Percentiles rank a stretch among this genome's conserved stretches.
These are phyloP conservation scores for Pseudococcus longispinus DNA, from an alignment of 2,888 invertebrate species.

Conservation along the genomic window DNA sequence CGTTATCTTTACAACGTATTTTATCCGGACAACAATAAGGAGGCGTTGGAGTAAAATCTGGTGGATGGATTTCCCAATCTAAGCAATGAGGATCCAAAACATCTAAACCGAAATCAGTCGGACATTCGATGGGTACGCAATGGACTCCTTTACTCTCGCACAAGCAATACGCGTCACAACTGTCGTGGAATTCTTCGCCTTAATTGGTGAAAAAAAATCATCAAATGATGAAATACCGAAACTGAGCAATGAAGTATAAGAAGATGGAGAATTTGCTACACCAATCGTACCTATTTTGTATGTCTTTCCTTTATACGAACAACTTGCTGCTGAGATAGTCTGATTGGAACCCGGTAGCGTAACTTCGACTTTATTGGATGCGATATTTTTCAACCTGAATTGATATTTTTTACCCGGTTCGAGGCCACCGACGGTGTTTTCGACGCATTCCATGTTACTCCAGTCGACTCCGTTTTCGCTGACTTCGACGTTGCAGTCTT, in stretches of 20 bases:
- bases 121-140: slow-evolving; percentile 82
- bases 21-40: slow-evolving; percentile 84
- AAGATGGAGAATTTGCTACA: background rate
- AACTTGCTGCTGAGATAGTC: slow-evolving; percentile 58
- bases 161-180: slow-evolving; percentile 79
- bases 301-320: slow-evolving; percentile 62
- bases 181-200: slow-evolving; percentile 82
- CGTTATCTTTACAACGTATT: slow-evolving; percentile 80
- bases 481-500: slow-evolving; percentile 63
- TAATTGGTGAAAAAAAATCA: background rate
- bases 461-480: slow-evolving; percentile 64
- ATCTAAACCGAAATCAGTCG: slow-evolving; percentile 84
- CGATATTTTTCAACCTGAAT: slow-evolving; percentile 63
- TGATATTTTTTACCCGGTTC: slow-evolving; percentile 64
- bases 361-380: slow-evolving; percentile 60
- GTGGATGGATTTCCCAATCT: slow-evolving; percentile 83
- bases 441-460: slow-evolving; percentile 61
- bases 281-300: slow-evolving; percentile 60
- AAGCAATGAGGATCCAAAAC: slow-evolving; percentile 83
- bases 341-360: slow-evolving; percentile 59
- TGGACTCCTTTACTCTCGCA: slow-evolving; percentile 76
- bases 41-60: slow-evolving; percentile 72
- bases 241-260: background rate
- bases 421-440: slow-evolving; percentile 60
- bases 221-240: background rate